These are phyloP conservation scores for Geotrypetes seraphini DNA, from an alignment of 2,797 vertebrate genomes.

Conservation along the genomic window DNA sequence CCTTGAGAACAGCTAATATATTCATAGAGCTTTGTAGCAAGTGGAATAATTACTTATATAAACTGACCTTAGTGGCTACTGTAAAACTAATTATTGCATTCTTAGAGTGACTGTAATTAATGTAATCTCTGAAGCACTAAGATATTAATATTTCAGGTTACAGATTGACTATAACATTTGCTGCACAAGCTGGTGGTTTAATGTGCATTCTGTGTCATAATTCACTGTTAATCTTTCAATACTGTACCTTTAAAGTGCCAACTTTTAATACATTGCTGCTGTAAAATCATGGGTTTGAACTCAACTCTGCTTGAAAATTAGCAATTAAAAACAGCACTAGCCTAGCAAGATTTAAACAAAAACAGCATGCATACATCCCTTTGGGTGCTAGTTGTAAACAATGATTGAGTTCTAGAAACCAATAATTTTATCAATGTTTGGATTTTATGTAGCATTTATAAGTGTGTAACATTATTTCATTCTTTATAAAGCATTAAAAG, in stretches of 20 bases:
- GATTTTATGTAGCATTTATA: not conserved
- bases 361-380: conserved; percentile 35
- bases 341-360: conserved; percentile 21
- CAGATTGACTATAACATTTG: conserved; percentile 31
- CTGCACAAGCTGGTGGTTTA: conserved; percentile 28
- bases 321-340: conserved; percentile 22
- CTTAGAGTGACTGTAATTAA: conserved; percentile 38
- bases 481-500: no score
- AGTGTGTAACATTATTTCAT: no score
- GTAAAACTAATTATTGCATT: conserved; percentile 39
- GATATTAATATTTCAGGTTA: conserved; percentile 41
- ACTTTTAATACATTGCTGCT: conserved; percentile 37
- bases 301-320: conserved; percentile 19
- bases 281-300: conserved; percentile 41
- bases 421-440: not conserved
- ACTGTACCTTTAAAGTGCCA: conserved; percentile 29
- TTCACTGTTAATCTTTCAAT: conserved; percentile 41
- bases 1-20: conserved; percentile 1
- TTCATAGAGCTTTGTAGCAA: conserved; percentile 7
- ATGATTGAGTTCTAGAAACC: not conserved
- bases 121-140: conserved; percentile 31
- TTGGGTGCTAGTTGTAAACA: conserved; percentile 22
- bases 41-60: conserved; percentile 34
- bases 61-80: conserved; percentile 22
- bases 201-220: conserved; percentile 20